These are phyloP conservation scores for Megathymus violae DNA, from an alignment of 1,140 invertebrate species.

Conservation along the genomic window DNA sequence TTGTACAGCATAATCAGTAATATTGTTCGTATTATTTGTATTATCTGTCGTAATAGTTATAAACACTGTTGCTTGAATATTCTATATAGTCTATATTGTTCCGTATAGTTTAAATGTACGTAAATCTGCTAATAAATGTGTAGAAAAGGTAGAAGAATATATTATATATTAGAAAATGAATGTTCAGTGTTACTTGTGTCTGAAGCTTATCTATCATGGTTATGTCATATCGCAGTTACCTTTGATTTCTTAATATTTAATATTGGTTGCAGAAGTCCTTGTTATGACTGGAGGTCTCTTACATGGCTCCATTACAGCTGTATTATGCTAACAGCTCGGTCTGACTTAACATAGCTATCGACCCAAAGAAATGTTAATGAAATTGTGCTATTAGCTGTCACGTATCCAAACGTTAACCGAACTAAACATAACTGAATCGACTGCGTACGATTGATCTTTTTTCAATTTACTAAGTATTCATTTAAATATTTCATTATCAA, in stretches of 20 bases:
- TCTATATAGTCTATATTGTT: conserved; percentile 15
- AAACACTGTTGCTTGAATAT: conserved; percentile 17
- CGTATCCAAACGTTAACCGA: no score
- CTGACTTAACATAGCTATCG: no score
- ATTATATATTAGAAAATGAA: conserved; percentile 66
- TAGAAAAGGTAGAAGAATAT: conserved; percentile 51
- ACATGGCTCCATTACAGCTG: no score
- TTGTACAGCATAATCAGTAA: conserved; percentile 19
- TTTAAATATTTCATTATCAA: no score
- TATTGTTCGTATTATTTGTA: background rate
- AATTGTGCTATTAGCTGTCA: no score
- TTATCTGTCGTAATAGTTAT: conserved; percentile 2
- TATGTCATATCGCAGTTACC: conserved; percentile 31
- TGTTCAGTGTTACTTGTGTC: conserved; percentile 67
- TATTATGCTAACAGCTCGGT: no score
- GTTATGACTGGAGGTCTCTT: no score
- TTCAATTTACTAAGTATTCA: no score
- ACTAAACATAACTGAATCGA: no score
- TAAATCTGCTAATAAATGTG: conserved; percentile 50
- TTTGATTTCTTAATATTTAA: conserved; percentile 4
- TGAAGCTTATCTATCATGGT: conserved; percentile 53
- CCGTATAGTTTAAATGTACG: conserved; percentile 18
- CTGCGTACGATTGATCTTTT: no score
- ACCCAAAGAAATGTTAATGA: no score
- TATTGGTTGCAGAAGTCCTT: no score